Evolutionary conservation across 37 sponge, comb jelly and placozoan genomes (phyloP).

Genomic region (Hexactinellida sp.): DNA sequence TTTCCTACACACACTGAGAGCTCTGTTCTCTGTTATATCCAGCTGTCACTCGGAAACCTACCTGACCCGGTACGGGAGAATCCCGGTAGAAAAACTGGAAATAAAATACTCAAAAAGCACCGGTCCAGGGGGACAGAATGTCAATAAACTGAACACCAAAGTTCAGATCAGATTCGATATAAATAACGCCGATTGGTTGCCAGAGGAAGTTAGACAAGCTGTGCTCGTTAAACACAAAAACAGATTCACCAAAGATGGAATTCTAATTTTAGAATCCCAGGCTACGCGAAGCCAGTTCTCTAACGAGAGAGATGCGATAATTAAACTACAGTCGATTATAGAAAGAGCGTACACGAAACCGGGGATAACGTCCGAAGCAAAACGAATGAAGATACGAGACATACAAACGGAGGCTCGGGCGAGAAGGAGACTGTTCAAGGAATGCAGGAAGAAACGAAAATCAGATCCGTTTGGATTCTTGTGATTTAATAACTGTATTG

Average conservation of each 20-base stretch:
- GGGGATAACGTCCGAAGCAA: neutral
- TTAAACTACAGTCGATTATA: neutral
- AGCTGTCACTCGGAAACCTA: neutral
- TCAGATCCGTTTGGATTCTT: neutral
- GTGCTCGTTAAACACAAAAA: neutral
- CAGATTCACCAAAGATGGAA: conserved; percentile 1
- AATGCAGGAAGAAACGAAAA: neutral
- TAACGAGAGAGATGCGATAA: neutral
- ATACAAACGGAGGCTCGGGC: neutral
- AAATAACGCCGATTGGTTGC: conserved; percentile 66
- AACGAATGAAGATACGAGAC: neutral
- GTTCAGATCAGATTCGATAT: conserved; percentile 66
- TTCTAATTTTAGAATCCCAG: neutral
- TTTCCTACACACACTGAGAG: neutral
- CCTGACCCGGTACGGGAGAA: neutral
- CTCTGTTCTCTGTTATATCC: neutral
- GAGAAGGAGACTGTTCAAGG: neutral
- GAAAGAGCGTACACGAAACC: neutral
- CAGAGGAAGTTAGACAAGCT: conserved; percentile 50
- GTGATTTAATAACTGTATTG: too few species aligned
- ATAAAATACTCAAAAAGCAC: conserved; percentile 48
- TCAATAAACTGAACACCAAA: conserved; percentile 87
- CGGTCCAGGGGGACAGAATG: conserved; percentile 93
- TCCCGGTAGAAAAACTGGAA: conserved; percentile 44
- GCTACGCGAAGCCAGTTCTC: neutral